Conservation (phyloP, 2,888 invertebrate species). For the Nomada ruficornis region DNA sequence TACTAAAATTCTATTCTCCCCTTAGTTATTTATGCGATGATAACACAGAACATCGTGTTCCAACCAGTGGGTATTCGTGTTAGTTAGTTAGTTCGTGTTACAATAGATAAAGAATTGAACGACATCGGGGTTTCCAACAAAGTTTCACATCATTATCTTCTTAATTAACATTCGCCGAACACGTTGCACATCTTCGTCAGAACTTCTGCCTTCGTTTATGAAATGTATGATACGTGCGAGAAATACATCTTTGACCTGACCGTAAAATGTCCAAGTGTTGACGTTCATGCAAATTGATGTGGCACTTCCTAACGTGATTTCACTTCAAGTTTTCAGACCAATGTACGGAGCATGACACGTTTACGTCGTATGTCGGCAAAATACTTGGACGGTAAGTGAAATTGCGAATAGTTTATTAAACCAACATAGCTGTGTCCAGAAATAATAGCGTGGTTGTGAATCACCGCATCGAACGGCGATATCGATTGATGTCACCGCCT, state of each 20-base stretch:
- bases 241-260: not conserved
- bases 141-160: not conserved
- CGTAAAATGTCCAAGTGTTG: conserved; percentile 14
- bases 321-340: not conserved
- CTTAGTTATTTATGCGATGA: too few species aligned
- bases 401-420: too few species aligned
- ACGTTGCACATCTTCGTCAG: not conserved
- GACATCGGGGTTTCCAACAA: not conserved
- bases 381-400: too few species aligned
- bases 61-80: not conserved
- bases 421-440: too few species aligned
- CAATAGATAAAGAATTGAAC: not conserved
- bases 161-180: not conserved
- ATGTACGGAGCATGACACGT: not conserved
- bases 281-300: conserved; percentile 11
- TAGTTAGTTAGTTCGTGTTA: too few species aligned
- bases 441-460: too few species aligned
- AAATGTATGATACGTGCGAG: not conserved
- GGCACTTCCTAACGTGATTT: not conserved
- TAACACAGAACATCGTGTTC: not conserved
- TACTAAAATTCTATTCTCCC: too few species aligned
- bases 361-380: not conserved
- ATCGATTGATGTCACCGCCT: too few species aligned
- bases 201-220: not conserved
- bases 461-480: too few species aligned